Conservation (phyloP, 2,113 vertebrate species). For the Gallinago undulata region DNA sequence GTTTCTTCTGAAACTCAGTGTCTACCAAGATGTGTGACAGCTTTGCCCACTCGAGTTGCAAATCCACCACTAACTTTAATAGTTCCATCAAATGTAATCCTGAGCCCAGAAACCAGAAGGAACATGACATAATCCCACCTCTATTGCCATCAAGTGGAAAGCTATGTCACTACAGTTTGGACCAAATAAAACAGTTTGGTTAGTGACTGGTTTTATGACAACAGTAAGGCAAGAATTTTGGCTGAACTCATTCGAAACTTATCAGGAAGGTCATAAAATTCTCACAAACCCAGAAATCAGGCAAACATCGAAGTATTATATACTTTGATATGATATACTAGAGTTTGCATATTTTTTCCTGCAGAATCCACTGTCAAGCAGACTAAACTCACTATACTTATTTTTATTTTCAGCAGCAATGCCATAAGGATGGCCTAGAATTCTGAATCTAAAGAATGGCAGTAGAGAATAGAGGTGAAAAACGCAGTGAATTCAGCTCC, state of each 20-base stretch:
- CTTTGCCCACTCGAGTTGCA: accelerated
- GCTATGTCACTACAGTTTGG: neutral
- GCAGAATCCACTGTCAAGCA: neutral
- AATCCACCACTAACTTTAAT: neutral
- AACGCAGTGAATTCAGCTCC: neutral
- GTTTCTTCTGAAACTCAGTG: neutral
- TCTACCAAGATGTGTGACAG: neutral
- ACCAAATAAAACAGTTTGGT: neutral
- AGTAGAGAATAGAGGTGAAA: neutral
- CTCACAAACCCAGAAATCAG: neutral
- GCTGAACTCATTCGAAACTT: neutral
- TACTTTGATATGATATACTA: neutral
- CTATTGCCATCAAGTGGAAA: slow-evolving; percentile 62
- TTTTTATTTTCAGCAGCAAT: neutral
- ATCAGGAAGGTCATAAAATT: neutral
- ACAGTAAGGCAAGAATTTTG: neutral
- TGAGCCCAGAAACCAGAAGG: neutral
- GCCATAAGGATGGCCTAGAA: neutral
- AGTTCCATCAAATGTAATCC: neutral
- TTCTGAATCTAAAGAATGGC: neutral
- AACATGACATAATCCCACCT: neutral
- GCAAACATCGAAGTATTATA: neutral
- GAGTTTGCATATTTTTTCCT: neutral
- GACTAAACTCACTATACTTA: neutral
- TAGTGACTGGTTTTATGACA: neutral